Evolutionary conservation across 2,113 vertebrate species (phyloP).

Genomic region (Rallus limicola): DNA sequence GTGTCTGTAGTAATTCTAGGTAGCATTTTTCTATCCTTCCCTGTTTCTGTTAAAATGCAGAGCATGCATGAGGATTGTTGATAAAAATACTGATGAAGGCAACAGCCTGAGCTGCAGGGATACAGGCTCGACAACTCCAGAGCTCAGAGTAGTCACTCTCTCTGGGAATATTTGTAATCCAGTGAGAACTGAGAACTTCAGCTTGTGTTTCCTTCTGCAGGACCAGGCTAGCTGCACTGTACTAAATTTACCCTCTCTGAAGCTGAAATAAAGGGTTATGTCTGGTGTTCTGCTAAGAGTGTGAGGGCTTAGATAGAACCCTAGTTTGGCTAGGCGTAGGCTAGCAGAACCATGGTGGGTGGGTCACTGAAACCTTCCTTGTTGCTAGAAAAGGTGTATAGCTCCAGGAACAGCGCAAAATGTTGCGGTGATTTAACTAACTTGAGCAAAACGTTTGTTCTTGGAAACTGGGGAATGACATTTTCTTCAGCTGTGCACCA

Average conservation of each 20-base stretch:
- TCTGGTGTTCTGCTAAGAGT: neutral
- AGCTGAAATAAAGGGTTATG: neutral
- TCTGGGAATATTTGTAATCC: neutral
- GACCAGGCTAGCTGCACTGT: neutral
- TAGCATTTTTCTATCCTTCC: neutral
- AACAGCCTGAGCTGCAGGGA: neutral
- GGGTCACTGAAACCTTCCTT: neutral
- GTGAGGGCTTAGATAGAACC: neutral
- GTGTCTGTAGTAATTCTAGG: neutral
- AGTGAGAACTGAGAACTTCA: neutral
- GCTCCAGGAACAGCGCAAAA: neutral
- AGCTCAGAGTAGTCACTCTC: neutral
- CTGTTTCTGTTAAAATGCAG: neutral
- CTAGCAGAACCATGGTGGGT: neutral
- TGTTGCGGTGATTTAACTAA: neutral
- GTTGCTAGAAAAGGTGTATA: neutral
- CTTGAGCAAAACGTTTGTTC: constrained; percentile 1
- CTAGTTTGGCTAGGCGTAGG: neutral
- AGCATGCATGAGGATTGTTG: neutral
- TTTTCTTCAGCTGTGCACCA: constrained; percentile 51
- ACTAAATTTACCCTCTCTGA: neutral
- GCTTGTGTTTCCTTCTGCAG: neutral
- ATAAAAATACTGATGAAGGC: neutral
- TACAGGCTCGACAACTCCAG: neutral
- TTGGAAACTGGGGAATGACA: neutral